These are phyloP conservation scores for Heliothis subflexa DNA, from an alignment of 1,140 invertebrate genomes.

Conservation along the genomic window DNA sequence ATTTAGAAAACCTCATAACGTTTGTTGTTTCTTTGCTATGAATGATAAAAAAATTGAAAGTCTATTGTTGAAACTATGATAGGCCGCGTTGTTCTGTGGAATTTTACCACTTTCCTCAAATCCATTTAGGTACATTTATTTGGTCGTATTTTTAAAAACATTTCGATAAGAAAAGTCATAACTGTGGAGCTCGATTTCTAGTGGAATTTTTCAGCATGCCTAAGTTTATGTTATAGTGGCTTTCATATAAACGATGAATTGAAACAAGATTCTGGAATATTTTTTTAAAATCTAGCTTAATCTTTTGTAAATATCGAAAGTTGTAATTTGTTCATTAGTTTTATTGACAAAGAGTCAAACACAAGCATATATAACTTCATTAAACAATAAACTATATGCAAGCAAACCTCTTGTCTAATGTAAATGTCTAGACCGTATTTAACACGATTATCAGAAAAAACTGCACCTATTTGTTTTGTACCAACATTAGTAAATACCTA, in stretches of 20 bases:
- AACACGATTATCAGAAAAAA: not conserved
- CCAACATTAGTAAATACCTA: not conserved
- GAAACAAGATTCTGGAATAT: too few species aligned
- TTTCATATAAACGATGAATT: too few species aligned
- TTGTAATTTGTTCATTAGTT: too few species aligned
- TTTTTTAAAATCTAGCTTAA: too few species aligned
- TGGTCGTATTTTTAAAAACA: not conserved
- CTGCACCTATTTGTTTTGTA: not conserved
- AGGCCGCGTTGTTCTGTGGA: not conserved
- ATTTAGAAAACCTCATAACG: too few species aligned
- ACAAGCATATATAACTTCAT: too few species aligned
- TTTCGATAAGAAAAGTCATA: constrained; percentile 1
- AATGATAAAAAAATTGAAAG: not conserved
- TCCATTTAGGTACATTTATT: not conserved
- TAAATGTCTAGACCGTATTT: not conserved
- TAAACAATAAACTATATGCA: too few species aligned
- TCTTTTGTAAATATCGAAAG: too few species aligned
- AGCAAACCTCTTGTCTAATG: not conserved
- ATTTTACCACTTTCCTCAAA: constrained; percentile 8
- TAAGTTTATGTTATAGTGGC: too few species aligned
- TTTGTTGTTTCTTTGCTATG: not conserved
- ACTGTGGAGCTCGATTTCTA: not conserved
- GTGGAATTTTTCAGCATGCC: too few species aligned
- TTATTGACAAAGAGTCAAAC: too few species aligned
- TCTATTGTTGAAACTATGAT: not conserved